Evolutionary conservation across 2,888 invertebrate genomes (phyloP).

Genomic region (Sinohyriopsis cumingii): DNA sequence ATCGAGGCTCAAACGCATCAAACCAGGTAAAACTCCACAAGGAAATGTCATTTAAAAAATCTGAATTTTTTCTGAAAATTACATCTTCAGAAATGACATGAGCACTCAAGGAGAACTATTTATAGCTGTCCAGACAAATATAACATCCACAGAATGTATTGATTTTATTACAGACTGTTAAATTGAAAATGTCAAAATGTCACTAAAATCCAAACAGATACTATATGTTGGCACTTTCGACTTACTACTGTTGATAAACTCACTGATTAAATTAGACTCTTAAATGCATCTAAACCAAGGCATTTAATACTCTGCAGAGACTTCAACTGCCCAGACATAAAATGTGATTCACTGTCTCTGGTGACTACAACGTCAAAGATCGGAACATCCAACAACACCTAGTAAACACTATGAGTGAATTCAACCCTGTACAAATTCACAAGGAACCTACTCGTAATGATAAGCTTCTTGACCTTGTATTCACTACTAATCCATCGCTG

Average conservation of each 20-base stretch:
- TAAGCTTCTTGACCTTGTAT: no score
- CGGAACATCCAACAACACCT: no score
- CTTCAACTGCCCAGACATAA: no score
- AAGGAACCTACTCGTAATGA: no score
- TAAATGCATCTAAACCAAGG: no score
- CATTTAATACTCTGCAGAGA: background rate
- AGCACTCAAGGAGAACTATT: constrained; percentile 12
- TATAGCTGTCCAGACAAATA: constrained; percentile 1
- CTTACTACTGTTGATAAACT: background rate
- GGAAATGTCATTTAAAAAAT: constrained; percentile 8
- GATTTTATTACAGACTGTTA: constrained; percentile 20
- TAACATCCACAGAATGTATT: constrained; percentile 11
- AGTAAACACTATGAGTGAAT: no score
- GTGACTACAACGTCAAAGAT: no score
- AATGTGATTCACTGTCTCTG: no score
- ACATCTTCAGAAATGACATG: constrained; percentile 11
- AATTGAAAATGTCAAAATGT: constrained; percentile 14
- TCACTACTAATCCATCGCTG: background rate
- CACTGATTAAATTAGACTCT: no score
- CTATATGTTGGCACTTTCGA: constrained; percentile 10
- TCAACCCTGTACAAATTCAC: no score
- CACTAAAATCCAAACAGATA: constrained; percentile 2
- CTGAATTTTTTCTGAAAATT: constrained; percentile 16
- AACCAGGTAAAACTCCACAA: constrained; percentile 5
- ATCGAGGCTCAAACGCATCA: constrained; percentile 7